Evolutionary conservation across 1,140 invertebrate genomes (phyloP), one percentile per base, ranked within the genome.

Genomic region (Pararge aegeria): DNA sequence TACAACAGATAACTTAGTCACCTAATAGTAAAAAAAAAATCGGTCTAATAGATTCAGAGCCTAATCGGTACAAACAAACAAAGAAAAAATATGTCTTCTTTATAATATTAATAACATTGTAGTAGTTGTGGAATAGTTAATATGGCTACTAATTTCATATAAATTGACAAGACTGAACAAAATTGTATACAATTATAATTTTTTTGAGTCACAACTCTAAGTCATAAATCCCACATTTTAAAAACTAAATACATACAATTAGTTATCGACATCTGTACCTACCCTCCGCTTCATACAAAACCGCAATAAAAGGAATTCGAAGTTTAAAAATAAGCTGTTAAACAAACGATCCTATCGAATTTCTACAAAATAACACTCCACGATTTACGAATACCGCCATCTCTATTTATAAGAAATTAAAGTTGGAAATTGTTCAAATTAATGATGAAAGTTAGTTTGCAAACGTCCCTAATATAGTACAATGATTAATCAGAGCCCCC

Each of bases 401-500:
- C 37, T 29, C 30, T 72, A 68, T 44, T n/a, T 2, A 12, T 29
- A 13, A 4, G 1, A 0, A 0, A 12, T 55, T 61, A 66, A 61
- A 40, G 48, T 54, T 29, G n/a, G 66, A 60, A 64, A 42, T 15
- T 18, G 38, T 12, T 18, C 5, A 42, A 42, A 7, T 16, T 16
- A 6, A 16, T 10, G 13, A 15, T 9, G 46, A 61, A 5, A 12
- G n/a, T 56, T 48, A 42, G 7, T 40, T 60, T 18, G 59, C 50
- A 34, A 13, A 19, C 46, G 37, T 57, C 64, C 63, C 55, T 60
- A 66, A 57, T 46, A 55, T 53, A 37, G 44, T 38, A 66, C 66
- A 64, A 69, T 66, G 64, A 73, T 73, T 69, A 73, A 73, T 71
- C 66, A 66, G 56, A 38, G 44, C 49, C 65, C 66, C 58, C 51